Evolutionary conservation across 2,113 vertebrate species (phyloP), one percentile per base, ranked within the genome.

Genomic region (Edolisoma coerulescens): DNA sequence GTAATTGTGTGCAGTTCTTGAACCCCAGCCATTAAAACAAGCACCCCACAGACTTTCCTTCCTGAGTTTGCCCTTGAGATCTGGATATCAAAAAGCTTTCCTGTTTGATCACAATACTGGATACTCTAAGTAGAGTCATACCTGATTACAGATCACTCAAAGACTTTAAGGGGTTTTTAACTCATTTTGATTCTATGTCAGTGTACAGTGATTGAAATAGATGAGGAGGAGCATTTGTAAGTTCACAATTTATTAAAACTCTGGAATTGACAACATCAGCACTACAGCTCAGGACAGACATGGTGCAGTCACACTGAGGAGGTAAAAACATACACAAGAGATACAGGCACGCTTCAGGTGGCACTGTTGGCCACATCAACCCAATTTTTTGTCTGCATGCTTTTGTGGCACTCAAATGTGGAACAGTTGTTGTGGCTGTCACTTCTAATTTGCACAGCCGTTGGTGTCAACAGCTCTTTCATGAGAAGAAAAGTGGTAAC

Each of bases 341-440:
- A 24, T 49, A 30, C 15, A 52, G 52, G 33, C 44, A 28, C 61
- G 9, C 27, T 91, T 90, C 73, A 84, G 83, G 86, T 92, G 73
- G 13, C 22, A 17, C 11, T 53, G 32, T 70, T 92, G 63, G 68
- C 52, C 56, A 56, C 19, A 87, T 52, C 42, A 67, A 21, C 15
- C 11, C 54, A 8, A 5, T 32, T 89, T 90, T 88, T 84, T 87
- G 30, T 92, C 54, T 77, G 26, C 3, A 0, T 70, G 50, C 54
- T 89, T 81, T 57, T 84, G 49, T 77, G 64, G 32, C 56, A 68
- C 52, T 78, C 52, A 32, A 93, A 74, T 60, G 14, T 41, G 80
- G 83, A 95, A 52, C 91, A 90, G 86, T 91, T 95, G 87, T 85
- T 95, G 64, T 78, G 94, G 44, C 93, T 96, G 73, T 89, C 93